Evolutionary conservation across 2,888 invertebrate species (phyloP), one percentile per base, ranked within the genome.

Genomic region (Philereme transversata): DNA sequence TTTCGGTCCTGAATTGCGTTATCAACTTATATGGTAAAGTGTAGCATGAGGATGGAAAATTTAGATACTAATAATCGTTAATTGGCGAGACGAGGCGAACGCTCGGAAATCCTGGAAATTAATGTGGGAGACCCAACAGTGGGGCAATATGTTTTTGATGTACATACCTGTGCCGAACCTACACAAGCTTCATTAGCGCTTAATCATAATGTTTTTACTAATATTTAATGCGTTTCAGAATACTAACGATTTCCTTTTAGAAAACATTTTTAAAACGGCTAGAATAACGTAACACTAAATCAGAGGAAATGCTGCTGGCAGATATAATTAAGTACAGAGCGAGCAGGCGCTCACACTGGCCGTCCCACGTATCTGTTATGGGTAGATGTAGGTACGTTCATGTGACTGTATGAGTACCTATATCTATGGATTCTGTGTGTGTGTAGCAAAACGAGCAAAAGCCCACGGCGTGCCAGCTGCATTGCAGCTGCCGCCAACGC

Each of bases 381-480:
- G 62, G 50, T 62, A 56, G 38, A 46, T 64, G 22, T 22, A 52
- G 47, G 22, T 60, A 62, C 10, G n/a, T 49, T 9, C 10, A 47
- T 49, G 41, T 59, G 22, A n/a, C 43, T 47, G 40, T 55, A 55
- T 9, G 33, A 53, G 54, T 54, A 38, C 36, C 36, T 38, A 51
- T 61, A 50, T 35, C 60, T 64, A 61, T 60, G 65, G 67, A 65
- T 64, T 57, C 64, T 60, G 64, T 62, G 57, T 57, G 57, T 62
- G 49, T 67, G 63, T 61, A 60, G 82, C 82, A 90, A 88, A 90
- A 89, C 83, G 87, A 89, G 82, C 81, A 89, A 87, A 82, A 84
- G 87, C 81, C 77, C 71, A 72, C 75, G 83, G 51, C 60, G 50
- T 55, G 67, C 82, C 90, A 90, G 90, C 89, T 90, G 90, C 86